A percentile compares a stretch with the other conserved stretches of the same genome.
Evolutionary conservation across 2,888 invertebrate species (phyloP).

Genomic region (Oxytorus armatus): DNA sequence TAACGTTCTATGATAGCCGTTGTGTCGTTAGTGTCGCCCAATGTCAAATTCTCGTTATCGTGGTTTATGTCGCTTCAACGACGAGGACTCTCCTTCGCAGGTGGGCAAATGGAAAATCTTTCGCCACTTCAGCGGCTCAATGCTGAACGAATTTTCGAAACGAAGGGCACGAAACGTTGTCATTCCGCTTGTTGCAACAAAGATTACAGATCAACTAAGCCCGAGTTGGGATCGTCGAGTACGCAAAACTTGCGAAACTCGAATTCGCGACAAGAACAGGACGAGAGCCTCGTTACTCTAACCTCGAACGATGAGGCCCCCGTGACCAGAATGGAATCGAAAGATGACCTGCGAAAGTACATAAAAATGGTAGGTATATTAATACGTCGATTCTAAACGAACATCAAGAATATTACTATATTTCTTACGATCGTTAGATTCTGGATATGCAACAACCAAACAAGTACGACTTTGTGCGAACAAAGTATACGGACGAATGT

Average conservation of each 20-base stretch:
- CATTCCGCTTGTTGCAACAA: slow-evolving; percentile 76
- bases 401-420: background rate
- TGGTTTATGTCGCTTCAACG: background rate
- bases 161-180: slow-evolving; percentile 73
- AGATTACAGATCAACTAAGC: slow-evolving; percentile 73
- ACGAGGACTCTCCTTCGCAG: slow-evolving; percentile 67
- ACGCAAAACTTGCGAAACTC: slow-evolving; percentile 62
- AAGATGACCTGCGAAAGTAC: slow-evolving; percentile 85
- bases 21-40: too few relatives aligned
- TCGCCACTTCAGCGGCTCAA: slow-evolving; percentile 76
- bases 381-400: background rate
- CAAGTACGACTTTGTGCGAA: slow-evolving; percentile 47
- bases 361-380: slow-evolving; percentile 84
- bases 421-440: slow-evolving; percentile 73
- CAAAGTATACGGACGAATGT: slow-evolving; percentile 55
- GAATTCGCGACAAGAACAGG: slow-evolving; percentile 72
- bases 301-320: slow-evolving; percentile 81
- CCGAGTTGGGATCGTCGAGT: slow-evolving; percentile 69
- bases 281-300: slow-evolving; percentile 76
- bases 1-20: too few relatives aligned
- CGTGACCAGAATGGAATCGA: slow-evolving; percentile 80
- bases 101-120: slow-evolving; percentile 77
- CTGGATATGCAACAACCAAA: slow-evolving; percentile 79
- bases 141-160: slow-evolving; percentile 78
- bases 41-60: too few relatives aligned